phyloP scores from a whole-genome alignment of 2,797 vertebrate genomes.

The Pteropus rufus region DNA sequence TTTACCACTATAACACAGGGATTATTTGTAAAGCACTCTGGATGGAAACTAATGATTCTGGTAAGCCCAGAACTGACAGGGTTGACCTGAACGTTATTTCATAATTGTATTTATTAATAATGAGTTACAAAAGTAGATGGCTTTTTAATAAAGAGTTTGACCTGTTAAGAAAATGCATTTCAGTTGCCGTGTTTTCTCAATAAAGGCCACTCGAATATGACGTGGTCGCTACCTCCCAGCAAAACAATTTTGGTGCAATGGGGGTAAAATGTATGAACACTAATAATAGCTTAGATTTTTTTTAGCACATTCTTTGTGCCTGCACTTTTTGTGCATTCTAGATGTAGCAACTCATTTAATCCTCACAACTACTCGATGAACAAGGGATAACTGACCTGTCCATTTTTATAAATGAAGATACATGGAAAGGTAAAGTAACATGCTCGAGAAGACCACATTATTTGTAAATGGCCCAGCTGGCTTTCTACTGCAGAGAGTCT shows the following conservation, averaged over 20 bases:
- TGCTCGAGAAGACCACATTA: background rate
- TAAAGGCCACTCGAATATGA: background rate
- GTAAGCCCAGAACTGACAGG: background rate
- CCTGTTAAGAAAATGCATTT: background rate
- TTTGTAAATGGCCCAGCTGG: background rate
- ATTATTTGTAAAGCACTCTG: background rate
- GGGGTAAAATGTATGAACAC: background rate
- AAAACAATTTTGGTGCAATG: background rate
- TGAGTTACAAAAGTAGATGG: background rate
- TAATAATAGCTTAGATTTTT: background rate
- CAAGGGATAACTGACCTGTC: background rate
- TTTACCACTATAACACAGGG: background rate
- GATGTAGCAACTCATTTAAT: background rate
- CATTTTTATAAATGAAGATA: background rate
- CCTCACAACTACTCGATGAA: background rate
- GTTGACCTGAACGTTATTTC: conserved; percentile 5
- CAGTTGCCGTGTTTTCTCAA: background rate
- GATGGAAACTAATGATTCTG: background rate
- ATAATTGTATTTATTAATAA: conserved; percentile 2
- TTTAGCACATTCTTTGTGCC: background rate
- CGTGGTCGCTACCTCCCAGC: background rate
- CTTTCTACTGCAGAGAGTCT: background rate
- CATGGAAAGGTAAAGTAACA: background rate
- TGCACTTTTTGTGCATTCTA: background rate
- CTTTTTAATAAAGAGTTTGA: conserved; percentile 7